Base-by-base conservation (phyloP, 1,140 invertebrate species). In the Drosophila orosa region DNA sequence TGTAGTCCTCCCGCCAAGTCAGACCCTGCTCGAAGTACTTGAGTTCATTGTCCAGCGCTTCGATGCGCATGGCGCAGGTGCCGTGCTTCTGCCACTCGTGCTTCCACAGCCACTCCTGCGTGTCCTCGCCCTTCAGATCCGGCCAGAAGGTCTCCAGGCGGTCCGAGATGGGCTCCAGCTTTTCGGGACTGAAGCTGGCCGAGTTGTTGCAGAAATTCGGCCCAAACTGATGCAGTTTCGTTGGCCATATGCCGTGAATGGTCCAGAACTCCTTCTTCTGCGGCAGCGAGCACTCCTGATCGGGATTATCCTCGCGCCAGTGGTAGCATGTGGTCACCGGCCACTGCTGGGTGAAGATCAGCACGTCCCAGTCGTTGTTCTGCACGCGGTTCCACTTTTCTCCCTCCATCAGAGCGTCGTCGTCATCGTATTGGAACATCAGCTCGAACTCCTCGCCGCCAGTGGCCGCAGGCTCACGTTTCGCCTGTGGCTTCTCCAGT, bases 71-170 rank as follows among this genome's bases (percentile, higher is more conserved):
- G 15, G 96, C 96, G 84, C 97, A 97, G 1, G 96, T 96, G 0
- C 96, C 97, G 90, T 98, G 97, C 84, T 97, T 98, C 1, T 93
- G 90, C 96, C 96, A 98, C 90, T 97, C 97, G 67, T 98, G 96
- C 66, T 94, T 93, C 97, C 96, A 97, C 8, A 97, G 93, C 8
- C 93, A 93, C 76, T 95, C 93, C 12, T 92, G 83, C 35, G 93
- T 91, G 2, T 68, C 25, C 2, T 39, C 93, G 68, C 93, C 93
- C 86, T 96, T 94, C 60, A 97, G 93, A 78, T 97, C 96, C 1
- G 94, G 94, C 97, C 97, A 97, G 48, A 94, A 94, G 31, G 94
- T 91, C 57, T 95, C 92, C 29, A 97, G 80, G 42, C 95, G 92
- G 13, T 90, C 78, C 71, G 95, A 92, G 39, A 97, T 94, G 0